A percentile compares a stretch with the other conserved stretches of the same genome.
Conservation (phyloP, 2,888 invertebrate species). For the Andrena minutula region DNA sequence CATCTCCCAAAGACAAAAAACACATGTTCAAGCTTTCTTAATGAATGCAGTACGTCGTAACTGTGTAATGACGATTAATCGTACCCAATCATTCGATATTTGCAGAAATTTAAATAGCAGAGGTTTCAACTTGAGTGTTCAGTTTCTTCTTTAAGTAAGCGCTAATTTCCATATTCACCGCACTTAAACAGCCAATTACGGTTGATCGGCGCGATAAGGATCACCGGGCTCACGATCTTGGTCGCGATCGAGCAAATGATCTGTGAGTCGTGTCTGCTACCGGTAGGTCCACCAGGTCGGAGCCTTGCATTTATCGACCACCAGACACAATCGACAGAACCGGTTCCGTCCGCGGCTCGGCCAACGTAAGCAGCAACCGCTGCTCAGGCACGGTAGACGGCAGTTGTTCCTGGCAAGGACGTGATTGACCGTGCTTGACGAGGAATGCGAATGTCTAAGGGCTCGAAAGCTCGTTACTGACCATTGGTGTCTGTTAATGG, state of each 20-base stretch:
- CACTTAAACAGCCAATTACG: slow-evolving; percentile 35
- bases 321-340: slow-evolving; percentile 46
- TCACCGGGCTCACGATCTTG: slow-evolving; percentile 12
- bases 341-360: slow-evolving; percentile 47
- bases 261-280: slow-evolving; percentile 48
- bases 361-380: slow-evolving; percentile 22
- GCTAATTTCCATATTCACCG: slow-evolving; percentile 29
- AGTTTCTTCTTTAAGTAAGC: slow-evolving; percentile 7
- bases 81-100: too few relatives aligned
- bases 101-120: background rate
- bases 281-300: slow-evolving; percentile 34
- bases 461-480: slow-evolving; percentile 14
- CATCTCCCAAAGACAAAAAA: too few relatives aligned
- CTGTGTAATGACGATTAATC: too few relatives aligned
- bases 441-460: slow-evolving; percentile 56
- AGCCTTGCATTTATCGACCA: slow-evolving; percentile 49
- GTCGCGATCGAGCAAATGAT: slow-evolving; percentile 39
- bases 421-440: slow-evolving; percentile 66
- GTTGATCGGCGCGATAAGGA: slow-evolving; percentile 31
- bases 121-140: slow-evolving; percentile 13
- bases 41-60: too few relatives aligned
- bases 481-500: background rate
- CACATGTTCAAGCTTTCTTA: too few relatives aligned
- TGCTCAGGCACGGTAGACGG: slow-evolving; percentile 46
- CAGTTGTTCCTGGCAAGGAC: slow-evolving; percentile 64